These are phyloP conservation scores for Carassius auratus DNA, from an alignment of 2,113 vertebrate species.

Conservation along the genomic window DNA sequence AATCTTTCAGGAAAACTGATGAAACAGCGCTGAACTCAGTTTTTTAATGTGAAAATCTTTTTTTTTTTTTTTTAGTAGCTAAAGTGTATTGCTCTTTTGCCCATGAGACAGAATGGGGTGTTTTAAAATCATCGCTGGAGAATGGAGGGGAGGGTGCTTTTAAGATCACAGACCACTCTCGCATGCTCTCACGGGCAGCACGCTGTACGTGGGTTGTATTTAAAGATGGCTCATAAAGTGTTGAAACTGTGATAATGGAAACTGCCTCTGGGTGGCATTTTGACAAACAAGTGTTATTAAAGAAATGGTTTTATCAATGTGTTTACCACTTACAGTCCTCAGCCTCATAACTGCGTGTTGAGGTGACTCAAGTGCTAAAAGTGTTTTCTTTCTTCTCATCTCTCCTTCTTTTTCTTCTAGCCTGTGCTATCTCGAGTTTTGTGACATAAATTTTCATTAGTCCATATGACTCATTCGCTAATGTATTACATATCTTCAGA, in stretches of 20 bases:
- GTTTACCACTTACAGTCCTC: constrained; percentile 63
- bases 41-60: neutral
- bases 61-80: neutral
- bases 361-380: constrained; percentile 36
- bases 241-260: constrained; percentile 72
- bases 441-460: too few relatives aligned
- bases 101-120: neutral
- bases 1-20: neutral
- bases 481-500: neutral
- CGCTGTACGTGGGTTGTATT: constrained; percentile 63
- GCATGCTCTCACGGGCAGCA: constrained; percentile 13
- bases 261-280: constrained; percentile 70
- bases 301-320: constrained; percentile 78
- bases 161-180: constrained; percentile 7
- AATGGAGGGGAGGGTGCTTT: neutral
- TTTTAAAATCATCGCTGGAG: neutral
- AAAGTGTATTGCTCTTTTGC: constrained; percentile 22
- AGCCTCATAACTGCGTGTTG: constrained; percentile 34
- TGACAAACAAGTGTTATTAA: constrained; percentile 78
- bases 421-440: too few relatives aligned
- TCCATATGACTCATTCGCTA: too few relatives aligned
- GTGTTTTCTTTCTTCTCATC: neutral
- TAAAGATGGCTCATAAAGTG: constrained; percentile 74
- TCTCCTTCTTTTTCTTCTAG: neutral
- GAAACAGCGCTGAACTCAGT: neutral